Evolutionary conservation across 1,140 invertebrate genomes (phyloP), one percentile per base, ranked within the genome.

Genomic region (Argopecten irradians): DNA sequence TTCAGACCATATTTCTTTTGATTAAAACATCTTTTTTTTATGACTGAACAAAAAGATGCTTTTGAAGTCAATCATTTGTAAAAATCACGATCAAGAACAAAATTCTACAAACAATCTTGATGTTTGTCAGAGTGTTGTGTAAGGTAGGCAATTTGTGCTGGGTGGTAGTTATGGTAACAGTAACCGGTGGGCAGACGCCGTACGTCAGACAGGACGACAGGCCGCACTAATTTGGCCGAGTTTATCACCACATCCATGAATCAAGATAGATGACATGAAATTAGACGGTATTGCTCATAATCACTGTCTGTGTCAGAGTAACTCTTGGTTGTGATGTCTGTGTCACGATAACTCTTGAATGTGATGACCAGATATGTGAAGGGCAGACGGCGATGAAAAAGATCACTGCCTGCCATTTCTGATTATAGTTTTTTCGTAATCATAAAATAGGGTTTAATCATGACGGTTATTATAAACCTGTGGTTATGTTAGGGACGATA

Each of bases 201-300:
- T 28, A 71, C 55, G 28, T 71, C 55, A 71, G 55, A 16, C n/a
- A 16, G 5, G 55, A 71, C 55, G 28, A n/a, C n/a, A 71, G 55
- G 22, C 55, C n/a, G n/a, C 22, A 71, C 55, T 71, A 71, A 71
- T 71, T 71, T 71, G 55, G 55, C 55, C 22, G 28, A 71, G 55
- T 71, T 71, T 22, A 71, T 71, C 55, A 71, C 55, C 55, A 71
- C 22, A 28, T 8, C 55, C 0, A 71, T 71, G 55, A 71, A 71
- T 71, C 55, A 71, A 71, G 55, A 71, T 71, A n/a, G 55, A 71
- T 71, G 55, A 71, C 55, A n/a, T 71, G 55, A 71, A 71, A 71
- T 71, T 71, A 71, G 55, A 71, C 22, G 55, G 55, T 71, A 71
- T 71, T 71, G 55, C 55, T 71, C 55, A 71, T 71, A 71, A 71